phyloP scores from a whole-genome alignment of 2,113 vertebrate genomes.

The Nasalis larvatus region DNA sequence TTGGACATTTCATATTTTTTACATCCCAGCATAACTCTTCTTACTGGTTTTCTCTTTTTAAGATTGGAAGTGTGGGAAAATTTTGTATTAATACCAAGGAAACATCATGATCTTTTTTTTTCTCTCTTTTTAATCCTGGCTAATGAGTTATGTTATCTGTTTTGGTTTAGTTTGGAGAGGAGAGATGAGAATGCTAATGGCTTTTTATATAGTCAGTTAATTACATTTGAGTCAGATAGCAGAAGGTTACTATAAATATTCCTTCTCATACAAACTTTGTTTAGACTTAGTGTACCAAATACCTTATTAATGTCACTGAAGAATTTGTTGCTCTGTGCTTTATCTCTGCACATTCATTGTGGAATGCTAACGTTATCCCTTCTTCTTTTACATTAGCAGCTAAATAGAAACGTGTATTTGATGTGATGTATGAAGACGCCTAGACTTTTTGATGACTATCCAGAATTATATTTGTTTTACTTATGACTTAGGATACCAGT shows the following conservation, averaged over 20 bases:
- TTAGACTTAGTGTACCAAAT: conserved; percentile 66
- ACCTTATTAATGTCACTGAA: conserved; percentile 70
- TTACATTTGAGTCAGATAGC: conserved; percentile 46
- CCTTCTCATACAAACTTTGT: conserved; percentile 57
- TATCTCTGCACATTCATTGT: conserved; percentile 40
- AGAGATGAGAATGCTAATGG: conserved; percentile 54
- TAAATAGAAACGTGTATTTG: conserved; percentile 48
- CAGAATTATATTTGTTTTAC: conserved; percentile 20
- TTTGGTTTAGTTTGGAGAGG: conserved; percentile 43
- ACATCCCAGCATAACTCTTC: background rate
- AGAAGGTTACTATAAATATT: conserved; percentile 66
- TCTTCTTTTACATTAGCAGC: background rate
- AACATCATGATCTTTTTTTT: background rate
- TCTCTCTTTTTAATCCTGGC: background rate
- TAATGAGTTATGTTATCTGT: conserved; percentile 60
- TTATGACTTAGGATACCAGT: background rate
- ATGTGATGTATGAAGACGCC: conserved; percentile 5
- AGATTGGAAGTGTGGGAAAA: background rate
- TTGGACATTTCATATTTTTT: background rate
- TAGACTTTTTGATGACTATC: background rate
- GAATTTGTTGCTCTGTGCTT: conserved; percentile 61
- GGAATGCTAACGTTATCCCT: conserved; percentile 50
- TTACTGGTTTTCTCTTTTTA: background rate
- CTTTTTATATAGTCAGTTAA: conserved; percentile 70
- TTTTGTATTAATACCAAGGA: background rate